These are phyloP conservation scores for Oxytorus armatus DNA, from an alignment of 2,888 invertebrate genomes.

Conservation along the genomic window DNA sequence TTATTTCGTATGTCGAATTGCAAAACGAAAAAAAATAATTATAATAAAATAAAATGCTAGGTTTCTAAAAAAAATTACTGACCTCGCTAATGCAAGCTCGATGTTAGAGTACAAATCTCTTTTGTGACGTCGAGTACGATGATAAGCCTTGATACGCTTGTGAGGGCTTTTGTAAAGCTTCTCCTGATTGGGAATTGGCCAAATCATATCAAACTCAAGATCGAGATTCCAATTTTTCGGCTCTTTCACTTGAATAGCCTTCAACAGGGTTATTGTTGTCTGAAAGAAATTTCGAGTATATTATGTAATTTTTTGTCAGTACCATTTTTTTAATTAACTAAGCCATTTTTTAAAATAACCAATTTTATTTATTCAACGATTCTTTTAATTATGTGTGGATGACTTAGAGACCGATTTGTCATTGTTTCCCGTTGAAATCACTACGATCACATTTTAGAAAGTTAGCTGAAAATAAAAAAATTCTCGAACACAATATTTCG, in stretches of 20 bases:
- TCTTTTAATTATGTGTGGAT: too few relatives aligned
- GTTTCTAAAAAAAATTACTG: conserved; percentile 20
- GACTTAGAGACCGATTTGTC: too few relatives aligned
- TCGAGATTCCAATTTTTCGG: conserved; percentile 87
- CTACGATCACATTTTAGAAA: too few relatives aligned
- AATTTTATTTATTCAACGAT: too few relatives aligned
- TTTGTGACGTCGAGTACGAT: conserved; percentile 84
- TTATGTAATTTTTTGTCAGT: neutral
- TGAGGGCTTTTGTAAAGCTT: conserved; percentile 59
- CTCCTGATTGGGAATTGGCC: conserved; percentile 81
- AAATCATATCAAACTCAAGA: conserved; percentile 87
- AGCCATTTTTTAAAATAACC: too few relatives aligned
- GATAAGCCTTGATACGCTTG: conserved; percentile 80
- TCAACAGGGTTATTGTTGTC: conserved; percentile 87
- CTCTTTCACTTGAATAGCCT: conserved; percentile 86
- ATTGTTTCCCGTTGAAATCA: too few relatives aligned
- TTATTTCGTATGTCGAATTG: neutral
- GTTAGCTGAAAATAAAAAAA: neutral
- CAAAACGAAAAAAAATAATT: conserved; percentile 7
- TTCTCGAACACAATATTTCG: neutral
- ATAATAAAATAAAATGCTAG: too few relatives aligned
- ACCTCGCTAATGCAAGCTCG: conserved; percentile 85
- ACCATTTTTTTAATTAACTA: neutral
- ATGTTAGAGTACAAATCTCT: conserved; percentile 86
- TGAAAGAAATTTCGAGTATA: conserved; percentile 72